Percentiles rank a stretch among this genome's conserved stretches.
Evolutionary conservation across 2,888 invertebrate species (phyloP).

Genomic region (Cerastis rubricosa): DNA sequence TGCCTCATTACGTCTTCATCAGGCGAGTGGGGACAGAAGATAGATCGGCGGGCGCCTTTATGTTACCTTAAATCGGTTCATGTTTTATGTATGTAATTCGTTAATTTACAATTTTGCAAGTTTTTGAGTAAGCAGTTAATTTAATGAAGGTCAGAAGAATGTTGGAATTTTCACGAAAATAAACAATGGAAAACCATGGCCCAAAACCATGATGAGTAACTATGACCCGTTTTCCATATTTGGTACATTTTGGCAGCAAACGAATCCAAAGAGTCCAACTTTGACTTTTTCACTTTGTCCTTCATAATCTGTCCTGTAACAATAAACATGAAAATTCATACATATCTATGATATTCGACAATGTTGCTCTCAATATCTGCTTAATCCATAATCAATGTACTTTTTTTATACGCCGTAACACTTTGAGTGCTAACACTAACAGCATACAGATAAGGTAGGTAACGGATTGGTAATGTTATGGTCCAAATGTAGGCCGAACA

Average conservation of each 20-base stretch:
- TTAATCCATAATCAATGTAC: slow-evolving; percentile 50
- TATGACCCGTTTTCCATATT: neutral
- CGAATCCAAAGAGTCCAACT: neutral
- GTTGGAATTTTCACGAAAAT: slow-evolving; percentile 10
- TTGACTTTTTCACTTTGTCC: neutral
- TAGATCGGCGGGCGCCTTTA: slow-evolving; percentile 35
- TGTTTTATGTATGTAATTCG: slow-evolving; percentile 47
- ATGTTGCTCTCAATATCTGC: slow-evolving; percentile 9
- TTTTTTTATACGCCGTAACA: slow-evolving; percentile 48
- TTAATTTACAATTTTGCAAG: slow-evolving; percentile 24
- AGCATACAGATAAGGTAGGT: slow-evolving; percentile 67
- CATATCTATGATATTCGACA: no score
- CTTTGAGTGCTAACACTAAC: slow-evolving; percentile 62
- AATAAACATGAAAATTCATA: neutral
- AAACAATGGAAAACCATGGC: slow-evolving; percentile 17
- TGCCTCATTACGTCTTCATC: slow-evolving; percentile 63
- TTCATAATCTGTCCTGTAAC: slow-evolving; percentile 1
- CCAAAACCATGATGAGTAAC: neutral
- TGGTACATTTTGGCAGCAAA: neutral
- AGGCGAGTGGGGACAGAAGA: slow-evolving; percentile 7
- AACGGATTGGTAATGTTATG: slow-evolving; percentile 66
- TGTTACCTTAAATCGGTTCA: slow-evolving; percentile 32
- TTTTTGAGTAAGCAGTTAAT: slow-evolving; percentile 13
- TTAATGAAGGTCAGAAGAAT: slow-evolving; percentile 4
- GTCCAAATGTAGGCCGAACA: slow-evolving; percentile 70